phyloP scores from a whole-genome alignment of 2,797 vertebrate species.

The Australoheros facetus region DNA sequence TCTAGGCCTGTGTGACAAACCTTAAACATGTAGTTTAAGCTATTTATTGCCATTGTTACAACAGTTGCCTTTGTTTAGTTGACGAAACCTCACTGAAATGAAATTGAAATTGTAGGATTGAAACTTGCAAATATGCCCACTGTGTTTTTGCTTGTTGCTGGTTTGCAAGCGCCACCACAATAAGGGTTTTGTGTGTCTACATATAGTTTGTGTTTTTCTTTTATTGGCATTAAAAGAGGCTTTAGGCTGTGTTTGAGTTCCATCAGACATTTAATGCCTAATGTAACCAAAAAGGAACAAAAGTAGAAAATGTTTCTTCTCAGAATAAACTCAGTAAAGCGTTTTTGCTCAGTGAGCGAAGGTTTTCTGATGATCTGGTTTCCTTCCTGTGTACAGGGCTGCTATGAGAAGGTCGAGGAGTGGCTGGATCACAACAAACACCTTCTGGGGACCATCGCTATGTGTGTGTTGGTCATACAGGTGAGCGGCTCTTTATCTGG shows the following conservation, averaged over 20 bases:
- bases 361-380: not conserved
- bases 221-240: not conserved
- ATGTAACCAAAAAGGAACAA: not conserved
- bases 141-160: too few relatives aligned
- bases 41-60: too few relatives aligned
- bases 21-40: too few relatives aligned
- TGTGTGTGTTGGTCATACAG: conserved; percentile 96
- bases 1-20: too few relatives aligned
- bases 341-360: not conserved
- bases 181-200: too few relatives aligned
- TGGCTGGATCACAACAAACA: conserved; percentile 97
- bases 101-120: too few relatives aligned
- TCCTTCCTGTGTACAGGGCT: conserved; percentile 82
- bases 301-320: not conserved
- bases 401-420: conserved; percentile 92
- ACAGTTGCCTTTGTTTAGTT: too few relatives aligned
- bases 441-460: conserved; percentile 91
- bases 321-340: not conserved
- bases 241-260: not conserved
- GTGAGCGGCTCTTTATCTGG: conserved; percentile 65
- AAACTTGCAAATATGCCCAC: too few relatives aligned
- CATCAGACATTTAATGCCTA: not conserved
- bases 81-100: too few relatives aligned
- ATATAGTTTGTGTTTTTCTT: not conserved
- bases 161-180: too few relatives aligned